A percentile compares a stretch with the other conserved stretches of the same genome.
Evolutionary conservation across 1,140 invertebrate genomes (phyloP).

Genomic region (Philaenus spumarius): DNA sequence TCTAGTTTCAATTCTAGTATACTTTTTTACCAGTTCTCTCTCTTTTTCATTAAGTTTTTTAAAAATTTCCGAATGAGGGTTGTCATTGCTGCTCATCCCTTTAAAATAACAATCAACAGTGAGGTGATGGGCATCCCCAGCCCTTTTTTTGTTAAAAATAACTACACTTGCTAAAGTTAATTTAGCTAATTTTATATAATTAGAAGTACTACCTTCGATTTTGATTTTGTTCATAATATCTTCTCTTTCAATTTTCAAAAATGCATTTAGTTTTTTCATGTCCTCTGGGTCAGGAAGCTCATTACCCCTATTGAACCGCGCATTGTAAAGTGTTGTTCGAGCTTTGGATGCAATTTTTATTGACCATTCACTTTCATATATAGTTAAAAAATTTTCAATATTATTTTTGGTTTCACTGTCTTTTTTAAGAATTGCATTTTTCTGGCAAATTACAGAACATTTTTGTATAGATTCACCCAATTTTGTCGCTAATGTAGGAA

Average conservation of each 20-base stretch:
- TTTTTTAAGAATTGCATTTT: too few relatives aligned
- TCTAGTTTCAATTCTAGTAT: constrained; percentile 13
- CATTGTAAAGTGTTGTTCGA: too few relatives aligned
- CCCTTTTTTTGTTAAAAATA: constrained; percentile 17
- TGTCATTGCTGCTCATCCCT: not conserved
- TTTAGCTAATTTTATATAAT: constrained; percentile 12
- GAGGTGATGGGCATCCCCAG: constrained; percentile 13
- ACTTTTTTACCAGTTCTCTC: constrained; percentile 6
- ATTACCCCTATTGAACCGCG: too few relatives aligned
- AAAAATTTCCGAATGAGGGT: constrained; percentile 4
- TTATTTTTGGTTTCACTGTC: too few relatives aligned
- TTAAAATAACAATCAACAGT: not conserved
- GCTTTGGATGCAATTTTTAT: too few relatives aligned
- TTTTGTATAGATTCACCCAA: too few relatives aligned
- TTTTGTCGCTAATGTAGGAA: too few relatives aligned
- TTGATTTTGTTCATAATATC: constrained; percentile 3
- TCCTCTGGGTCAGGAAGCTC: not conserved
- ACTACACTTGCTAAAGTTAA: constrained; percentile 5
- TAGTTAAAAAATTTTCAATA: too few relatives aligned
- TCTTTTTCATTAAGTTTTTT: constrained; percentile 17
- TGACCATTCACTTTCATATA: too few relatives aligned
- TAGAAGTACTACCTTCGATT: not conserved
- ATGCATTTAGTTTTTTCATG: constrained; percentile 7
- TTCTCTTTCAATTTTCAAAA: not conserved
- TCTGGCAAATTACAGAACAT: too few relatives aligned